Conservation (phyloP, 2,888 invertebrate species). For the Electrophaes corylata region DNA sequence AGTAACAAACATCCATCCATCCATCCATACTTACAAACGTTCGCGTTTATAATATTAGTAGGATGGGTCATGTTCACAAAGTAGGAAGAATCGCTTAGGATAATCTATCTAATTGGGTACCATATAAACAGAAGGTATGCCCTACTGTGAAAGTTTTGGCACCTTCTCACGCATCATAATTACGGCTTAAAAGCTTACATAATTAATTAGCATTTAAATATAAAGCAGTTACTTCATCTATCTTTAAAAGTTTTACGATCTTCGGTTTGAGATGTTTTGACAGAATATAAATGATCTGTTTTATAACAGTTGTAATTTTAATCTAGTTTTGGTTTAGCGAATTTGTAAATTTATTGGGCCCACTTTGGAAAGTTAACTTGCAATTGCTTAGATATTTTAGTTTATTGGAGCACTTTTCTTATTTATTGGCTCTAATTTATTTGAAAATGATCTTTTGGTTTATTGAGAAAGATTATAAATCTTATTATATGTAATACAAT, state of each 20-base stretch:
- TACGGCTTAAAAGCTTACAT: slow-evolving; percentile 19
- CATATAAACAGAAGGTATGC: slow-evolving; percentile 17
- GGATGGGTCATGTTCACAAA: neutral
- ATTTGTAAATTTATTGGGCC: slow-evolving; percentile 7
- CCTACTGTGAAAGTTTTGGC: slow-evolving; percentile 30
- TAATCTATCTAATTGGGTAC: slow-evolving; percentile 8
- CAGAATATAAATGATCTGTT: slow-evolving; percentile 12
- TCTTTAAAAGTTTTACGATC: slow-evolving; percentile 15
- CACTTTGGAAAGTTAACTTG: slow-evolving; percentile 22
- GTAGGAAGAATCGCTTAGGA: neutral
- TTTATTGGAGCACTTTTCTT: neutral
- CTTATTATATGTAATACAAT: too few species aligned
- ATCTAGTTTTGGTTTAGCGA: slow-evolving; percentile 7
- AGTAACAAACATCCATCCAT: too few species aligned
- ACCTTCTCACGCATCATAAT: slow-evolving; percentile 15
- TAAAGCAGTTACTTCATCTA: slow-evolving; percentile 2
- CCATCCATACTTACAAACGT: too few species aligned
- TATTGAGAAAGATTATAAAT: neutral
- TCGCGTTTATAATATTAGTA: too few species aligned
- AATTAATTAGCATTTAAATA: slow-evolving; percentile 25
- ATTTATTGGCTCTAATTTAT: slow-evolving; percentile 13
- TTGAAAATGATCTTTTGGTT: neutral
- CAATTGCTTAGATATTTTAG: slow-evolving; percentile 5
- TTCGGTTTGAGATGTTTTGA: slow-evolving; percentile 18
- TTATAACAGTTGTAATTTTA: slow-evolving; percentile 16